phyloP scores from a whole-genome alignment of 2,797 vertebrate genomes.

The Amphiprion clarkii region DNA sequence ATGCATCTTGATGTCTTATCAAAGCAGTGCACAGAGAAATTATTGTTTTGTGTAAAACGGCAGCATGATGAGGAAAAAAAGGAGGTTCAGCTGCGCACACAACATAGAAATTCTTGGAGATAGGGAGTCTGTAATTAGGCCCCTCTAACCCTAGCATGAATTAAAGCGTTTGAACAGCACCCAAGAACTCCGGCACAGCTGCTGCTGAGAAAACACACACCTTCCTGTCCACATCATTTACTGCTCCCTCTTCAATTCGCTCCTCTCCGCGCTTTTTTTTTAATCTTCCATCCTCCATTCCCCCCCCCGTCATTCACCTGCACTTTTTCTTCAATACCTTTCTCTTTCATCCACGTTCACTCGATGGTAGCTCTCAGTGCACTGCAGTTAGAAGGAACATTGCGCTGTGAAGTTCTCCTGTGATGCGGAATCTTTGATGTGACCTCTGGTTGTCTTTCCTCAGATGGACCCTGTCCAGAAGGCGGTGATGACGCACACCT shows the following conservation, averaged over 20 bases:
- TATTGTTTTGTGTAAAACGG: constrained; percentile 1
- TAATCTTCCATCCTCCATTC: constrained; percentile 36
- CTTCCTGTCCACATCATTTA: constrained; percentile 71
- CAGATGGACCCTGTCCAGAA: constrained; percentile 97
- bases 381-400: constrained; percentile 21
- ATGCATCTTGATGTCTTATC: not conserved
- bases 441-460: constrained; percentile 68
- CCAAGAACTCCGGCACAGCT: constrained; percentile 64
- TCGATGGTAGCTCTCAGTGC: not conserved
- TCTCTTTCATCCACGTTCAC: constrained; percentile 37
- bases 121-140: constrained; percentile 62
- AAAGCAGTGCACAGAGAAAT: not conserved
- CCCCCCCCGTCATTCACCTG: constrained; percentile 47
- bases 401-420: constrained; percentile 25
- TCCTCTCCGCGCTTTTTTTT: constrained; percentile 42
- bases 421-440: constrained; percentile 57
- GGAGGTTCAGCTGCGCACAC: constrained; percentile 15
- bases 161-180: constrained; percentile 68
- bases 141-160: constrained; percentile 52
- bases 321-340: constrained; percentile 44
- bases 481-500: constrained; percentile 93
- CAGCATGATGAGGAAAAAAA: constrained; percentile 20
- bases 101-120: constrained; percentile 39
- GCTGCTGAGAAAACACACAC: constrained; percentile 63
- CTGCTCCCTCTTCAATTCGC: constrained; percentile 40